Evolutionary conservation across 1,140 invertebrate genomes (phyloP).

Genomic region (Bicyclus anynana): DNA sequence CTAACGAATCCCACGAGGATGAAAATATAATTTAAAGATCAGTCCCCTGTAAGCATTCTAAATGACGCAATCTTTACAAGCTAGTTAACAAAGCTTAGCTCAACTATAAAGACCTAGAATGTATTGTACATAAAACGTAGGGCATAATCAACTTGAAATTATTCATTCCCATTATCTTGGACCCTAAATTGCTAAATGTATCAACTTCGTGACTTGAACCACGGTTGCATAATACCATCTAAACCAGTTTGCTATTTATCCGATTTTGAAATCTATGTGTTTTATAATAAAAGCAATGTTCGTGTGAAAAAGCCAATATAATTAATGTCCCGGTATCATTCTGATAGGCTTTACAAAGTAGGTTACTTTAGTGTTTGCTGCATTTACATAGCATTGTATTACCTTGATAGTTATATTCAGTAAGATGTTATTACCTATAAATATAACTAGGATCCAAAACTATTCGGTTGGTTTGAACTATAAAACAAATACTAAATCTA

Average conservation of each 20-base stretch:
- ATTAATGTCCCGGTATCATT: slow-evolving; percentile 12
- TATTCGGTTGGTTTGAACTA: background rate
- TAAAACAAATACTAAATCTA: too few relatives aligned
- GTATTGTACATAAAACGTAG: background rate
- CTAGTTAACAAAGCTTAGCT: too few relatives aligned
- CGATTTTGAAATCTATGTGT: background rate
- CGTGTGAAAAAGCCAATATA: slow-evolving; percentile 5
- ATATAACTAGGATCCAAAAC: background rate
- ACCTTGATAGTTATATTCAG: background rate
- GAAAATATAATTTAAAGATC: too few relatives aligned
- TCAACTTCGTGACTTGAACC: slow-evolving; percentile 13
- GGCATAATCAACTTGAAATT: slow-evolving; percentile 3
- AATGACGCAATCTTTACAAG: too few relatives aligned
- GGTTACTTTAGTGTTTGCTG: slow-evolving; percentile 15
- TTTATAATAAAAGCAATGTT: slow-evolving; percentile 4
- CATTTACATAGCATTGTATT: slow-evolving; percentile 11
- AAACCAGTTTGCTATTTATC: background rate
- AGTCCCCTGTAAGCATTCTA: too few relatives aligned
- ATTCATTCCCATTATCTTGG: slow-evolving; percentile 9
- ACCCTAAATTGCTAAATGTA: slow-evolving; percentile 21
- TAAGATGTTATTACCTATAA: background rate
- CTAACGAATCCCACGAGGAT: too few relatives aligned
- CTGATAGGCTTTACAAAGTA: slow-evolving; percentile 14
- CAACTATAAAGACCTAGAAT: too few relatives aligned
- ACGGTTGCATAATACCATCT: background rate